Evolutionary conservation across 2,888 invertebrate species (phyloP).

Genomic region (Tiliacea aurago): DNA sequence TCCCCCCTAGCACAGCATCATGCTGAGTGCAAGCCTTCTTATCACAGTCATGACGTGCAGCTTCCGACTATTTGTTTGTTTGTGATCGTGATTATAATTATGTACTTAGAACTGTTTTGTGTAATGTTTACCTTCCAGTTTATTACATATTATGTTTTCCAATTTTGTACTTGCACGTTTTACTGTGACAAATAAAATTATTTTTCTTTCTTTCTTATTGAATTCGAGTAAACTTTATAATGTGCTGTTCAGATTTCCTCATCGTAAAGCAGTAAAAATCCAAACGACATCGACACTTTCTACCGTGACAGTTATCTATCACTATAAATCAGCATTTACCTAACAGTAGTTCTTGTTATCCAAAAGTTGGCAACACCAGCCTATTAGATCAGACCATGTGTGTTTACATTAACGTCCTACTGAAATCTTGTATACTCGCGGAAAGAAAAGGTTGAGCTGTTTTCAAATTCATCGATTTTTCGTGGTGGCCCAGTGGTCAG

Average conservation of each 20-base stretch:
- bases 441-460: not conserved
- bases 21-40: too few species aligned
- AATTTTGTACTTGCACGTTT: too few species aligned
- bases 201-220: too few species aligned
- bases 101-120: too few species aligned
- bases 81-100: too few species aligned
- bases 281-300: slow-evolving; percentile 21
- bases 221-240: not conserved
- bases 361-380: slow-evolving; percentile 39
- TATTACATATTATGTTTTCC: too few species aligned
- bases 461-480: not conserved
- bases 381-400: slow-evolving; percentile 47
- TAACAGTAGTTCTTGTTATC: slow-evolving; percentile 37
- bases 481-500: too few species aligned
- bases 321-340: slow-evolving; percentile 45
- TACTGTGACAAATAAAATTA: too few species aligned
- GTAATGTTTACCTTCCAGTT: too few species aligned
- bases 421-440: slow-evolving; percentile 31
- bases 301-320: slow-evolving; percentile 36
- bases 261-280: not conserved
- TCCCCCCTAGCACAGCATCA: too few species aligned
- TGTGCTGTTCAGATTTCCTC: not conserved
- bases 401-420: slow-evolving; percentile 42
- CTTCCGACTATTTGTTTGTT: too few species aligned
- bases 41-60: too few species aligned